Conservation (phyloP, 2,888 invertebrate genomes). For the Zaprionus obscuricornis region DNA sequence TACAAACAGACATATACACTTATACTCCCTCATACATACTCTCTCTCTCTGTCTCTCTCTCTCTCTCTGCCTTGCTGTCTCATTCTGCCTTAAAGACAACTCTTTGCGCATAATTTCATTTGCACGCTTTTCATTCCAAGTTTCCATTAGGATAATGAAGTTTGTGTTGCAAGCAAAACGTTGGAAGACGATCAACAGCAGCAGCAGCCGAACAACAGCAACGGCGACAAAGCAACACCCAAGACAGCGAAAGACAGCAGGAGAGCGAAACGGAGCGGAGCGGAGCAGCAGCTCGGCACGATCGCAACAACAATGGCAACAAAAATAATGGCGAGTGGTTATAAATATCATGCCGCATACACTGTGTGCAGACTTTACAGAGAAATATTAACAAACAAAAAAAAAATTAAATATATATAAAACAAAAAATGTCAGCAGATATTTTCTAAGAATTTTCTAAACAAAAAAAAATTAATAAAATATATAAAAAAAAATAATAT, state of each 20-base stretch:
- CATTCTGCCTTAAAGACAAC: constrained; percentile 59
- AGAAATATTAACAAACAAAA: too few species aligned
- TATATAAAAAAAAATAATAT: too few species aligned
- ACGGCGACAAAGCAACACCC: constrained; percentile 30
- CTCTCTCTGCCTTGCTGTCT: neutral
- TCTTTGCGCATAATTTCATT: constrained; percentile 74
- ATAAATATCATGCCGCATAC: too few species aligned
- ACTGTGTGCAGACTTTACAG: too few species aligned
- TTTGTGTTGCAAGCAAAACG: constrained; percentile 45
- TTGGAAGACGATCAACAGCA: neutral
- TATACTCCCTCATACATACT: neutral
- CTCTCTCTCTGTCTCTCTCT: neutral
- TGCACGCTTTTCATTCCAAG: constrained; percentile 65
- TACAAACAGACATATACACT: neutral
- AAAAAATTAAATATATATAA: too few species aligned
- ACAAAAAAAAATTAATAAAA: too few species aligned
- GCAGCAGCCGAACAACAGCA: too few species aligned
- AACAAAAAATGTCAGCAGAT: too few species aligned
- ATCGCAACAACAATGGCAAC: neutral
- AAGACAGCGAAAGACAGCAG: constrained; percentile 9
- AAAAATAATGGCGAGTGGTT: too few species aligned
- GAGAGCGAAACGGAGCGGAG: too few species aligned
- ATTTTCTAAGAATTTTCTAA: too few species aligned
- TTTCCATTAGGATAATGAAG: constrained; percentile 77
- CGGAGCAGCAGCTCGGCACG: too few species aligned